Base-by-base conservation (phyloP, 2,888 invertebrate genomes). In the Cataglyphis altisquamis region DNA sequence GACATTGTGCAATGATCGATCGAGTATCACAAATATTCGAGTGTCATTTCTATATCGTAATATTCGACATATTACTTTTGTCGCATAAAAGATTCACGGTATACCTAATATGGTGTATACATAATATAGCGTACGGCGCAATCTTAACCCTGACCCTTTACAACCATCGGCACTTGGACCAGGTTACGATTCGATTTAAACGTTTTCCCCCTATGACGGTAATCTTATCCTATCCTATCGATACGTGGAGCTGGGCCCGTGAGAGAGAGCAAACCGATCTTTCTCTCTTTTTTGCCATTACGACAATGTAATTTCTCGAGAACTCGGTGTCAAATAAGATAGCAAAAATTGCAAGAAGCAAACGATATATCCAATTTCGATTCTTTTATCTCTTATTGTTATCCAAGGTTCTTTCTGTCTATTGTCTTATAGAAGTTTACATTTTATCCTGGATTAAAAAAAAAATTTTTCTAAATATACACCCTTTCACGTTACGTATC, bases 71-170 rank as follows among this genome's bases (percentile, higher is more conserved):
- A 29, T 48, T 25, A 36, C 48, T 62, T 48, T 45, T 5, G 3
- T 18, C 9, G 18, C 25, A 10, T 55, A 15, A 41, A 48, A 48
- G 18, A 48, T 45, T 21, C 32, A 18, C 18, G 15, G 12, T 25
- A 18, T 25, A 66, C 15, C 1, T 41, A 66, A 66, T 41, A 18
- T 18, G 41, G 32, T 18, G 52, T 62, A 25, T 39, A n/a, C 18
- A 48, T 52, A 52, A 52, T 68, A 41, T 52, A 62, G 18, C 82
- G 83, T 83, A 82, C 82, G 77, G 81, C 80, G 81, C 77, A 86
- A 88, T 88, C 88, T 89, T 89, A 90, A 88, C 90, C 90, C 73
- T 88, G 86, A 92, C 89, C 90, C 78, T 74, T 57, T 74, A 55
- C 84, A 83, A 87, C 75, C 66, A 75, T 55, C 84, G 78, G 52